phyloP scores from a whole-genome alignment of 2,888 invertebrate species.

The Dryomyza anilis region DNA sequence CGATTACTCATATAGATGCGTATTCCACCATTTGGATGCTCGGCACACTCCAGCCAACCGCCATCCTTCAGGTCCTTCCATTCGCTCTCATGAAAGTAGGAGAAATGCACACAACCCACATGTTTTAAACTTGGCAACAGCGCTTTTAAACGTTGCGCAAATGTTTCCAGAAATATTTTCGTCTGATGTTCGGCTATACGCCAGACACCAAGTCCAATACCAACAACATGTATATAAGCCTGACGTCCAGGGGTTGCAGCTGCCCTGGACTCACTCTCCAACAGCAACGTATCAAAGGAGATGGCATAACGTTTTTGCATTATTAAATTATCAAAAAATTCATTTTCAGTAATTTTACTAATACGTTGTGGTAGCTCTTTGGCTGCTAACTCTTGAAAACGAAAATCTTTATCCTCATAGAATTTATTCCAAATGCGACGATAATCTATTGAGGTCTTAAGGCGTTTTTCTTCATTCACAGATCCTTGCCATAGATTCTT shows the following conservation, averaged over 20 bases:
- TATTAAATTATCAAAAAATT: slow-evolving; percentile 52
- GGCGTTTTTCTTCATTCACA: slow-evolving; percentile 7
- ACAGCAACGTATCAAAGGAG: slow-evolving; percentile 67
- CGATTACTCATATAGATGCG: slow-evolving; percentile 64
- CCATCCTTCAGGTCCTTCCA: slow-evolving; percentile 63
- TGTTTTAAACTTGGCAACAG: slow-evolving; percentile 62
- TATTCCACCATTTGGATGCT: slow-evolving; percentile 60
- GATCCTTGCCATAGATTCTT: too few species aligned
- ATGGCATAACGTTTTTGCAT: slow-evolving; percentile 63
- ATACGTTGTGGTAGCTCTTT: slow-evolving; percentile 46
- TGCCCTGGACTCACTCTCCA: slow-evolving; percentile 69
- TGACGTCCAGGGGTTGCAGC: slow-evolving; percentile 59
- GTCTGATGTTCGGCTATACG: slow-evolving; percentile 67
- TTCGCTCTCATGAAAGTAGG: slow-evolving; percentile 64
- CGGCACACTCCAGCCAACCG: slow-evolving; percentile 43
- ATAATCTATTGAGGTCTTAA: slow-evolving; percentile 28
- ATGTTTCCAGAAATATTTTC: slow-evolving; percentile 68
- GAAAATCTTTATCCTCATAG: slow-evolving; percentile 41
- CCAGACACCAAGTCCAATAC: slow-evolving; percentile 73
- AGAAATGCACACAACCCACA: slow-evolving; percentile 70
- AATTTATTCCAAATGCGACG: slow-evolving; percentile 47
- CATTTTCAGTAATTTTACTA: slow-evolving; percentile 37
- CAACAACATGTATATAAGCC: slow-evolving; percentile 70
- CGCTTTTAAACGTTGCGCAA: slow-evolving; percentile 66
- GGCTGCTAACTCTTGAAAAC: neutral